These are phyloP conservation scores for Himalopsyche kuldschensis DNA, from an alignment of 2,888 invertebrate genomes.

Conservation along the genomic window DNA sequence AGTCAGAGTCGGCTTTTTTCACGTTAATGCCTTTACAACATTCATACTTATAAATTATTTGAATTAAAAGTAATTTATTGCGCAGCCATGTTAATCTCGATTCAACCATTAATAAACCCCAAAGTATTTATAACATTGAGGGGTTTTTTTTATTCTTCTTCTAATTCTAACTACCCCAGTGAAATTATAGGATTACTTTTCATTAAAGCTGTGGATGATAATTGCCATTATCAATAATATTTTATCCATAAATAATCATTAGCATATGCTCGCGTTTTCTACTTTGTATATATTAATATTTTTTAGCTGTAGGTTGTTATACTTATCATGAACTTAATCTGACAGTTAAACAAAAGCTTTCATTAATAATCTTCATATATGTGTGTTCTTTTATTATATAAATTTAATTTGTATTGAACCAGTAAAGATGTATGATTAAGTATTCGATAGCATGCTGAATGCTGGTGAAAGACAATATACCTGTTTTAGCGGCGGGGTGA, in stretches of 20 bases:
- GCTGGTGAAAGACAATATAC: background rate
- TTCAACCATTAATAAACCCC: too few relatives aligned
- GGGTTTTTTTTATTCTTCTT: background rate
- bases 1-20: too few relatives aligned
- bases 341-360: background rate
- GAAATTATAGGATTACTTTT: background rate
- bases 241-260: background rate
- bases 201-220: background rate
- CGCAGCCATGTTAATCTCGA: too few relatives aligned
- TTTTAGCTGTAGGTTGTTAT: background rate
- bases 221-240: background rate
- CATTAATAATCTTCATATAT: background rate
- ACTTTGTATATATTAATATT: background rate
- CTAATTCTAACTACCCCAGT: background rate
- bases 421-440: background rate
- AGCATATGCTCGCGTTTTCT: background rate
- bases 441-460: background rate
- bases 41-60: too few relatives aligned
- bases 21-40: too few relatives aligned
- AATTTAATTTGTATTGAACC: background rate
- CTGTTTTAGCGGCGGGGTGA: background rate
- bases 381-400: background rate
- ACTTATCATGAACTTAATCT: background rate
- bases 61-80: background rate
- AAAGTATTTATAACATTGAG: too few relatives aligned